Conservation (phyloP, 2,797 vertebrate genomes). For the Pangasius mekongensis region DNA sequence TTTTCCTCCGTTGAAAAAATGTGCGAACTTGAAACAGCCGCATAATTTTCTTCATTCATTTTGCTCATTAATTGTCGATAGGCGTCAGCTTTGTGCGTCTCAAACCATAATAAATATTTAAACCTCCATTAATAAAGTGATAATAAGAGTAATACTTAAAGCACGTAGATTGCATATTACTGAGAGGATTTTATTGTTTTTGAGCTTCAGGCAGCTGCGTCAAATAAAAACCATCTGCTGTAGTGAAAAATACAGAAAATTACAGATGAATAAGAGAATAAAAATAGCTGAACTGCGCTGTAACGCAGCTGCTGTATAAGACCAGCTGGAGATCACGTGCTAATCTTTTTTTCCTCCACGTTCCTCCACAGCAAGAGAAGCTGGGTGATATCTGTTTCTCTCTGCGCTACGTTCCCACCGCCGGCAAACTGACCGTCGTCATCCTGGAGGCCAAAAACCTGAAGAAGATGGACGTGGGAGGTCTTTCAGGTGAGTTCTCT, state of each 20-base stretch:
- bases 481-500: conserved; percentile 87
- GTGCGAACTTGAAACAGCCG: background rate
- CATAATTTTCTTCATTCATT: background rate
- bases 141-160: background rate
- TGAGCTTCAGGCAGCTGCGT: background rate
- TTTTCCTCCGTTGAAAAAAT: background rate
- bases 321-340: background rate
- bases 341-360: conserved; percentile 48
- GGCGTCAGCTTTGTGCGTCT: background rate
- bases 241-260: background rate
- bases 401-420: conserved; percentile 97
- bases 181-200: background rate
- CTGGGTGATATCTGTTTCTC: conserved; percentile 99
- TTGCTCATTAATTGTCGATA: background rate
- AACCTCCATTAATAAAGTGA: too few relatives aligned
- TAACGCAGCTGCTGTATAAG: background rate
- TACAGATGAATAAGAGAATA: background rate
- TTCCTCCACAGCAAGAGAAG: conserved; percentile 91
- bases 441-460: conserved; percentile 98
- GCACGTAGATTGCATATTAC: background rate
- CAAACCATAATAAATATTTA: background rate
- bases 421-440: conserved; percentile 97
- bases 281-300: background rate
- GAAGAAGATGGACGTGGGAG: conserved; percentile 99
- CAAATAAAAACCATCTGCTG: background rate